Percentiles rank a stretch among this genome's conserved stretches.
These are phyloP conservation scores for Sebastes itinus DNA, from an alignment of 2,797 vertebrate genomes.

Conservation along the genomic window DNA sequence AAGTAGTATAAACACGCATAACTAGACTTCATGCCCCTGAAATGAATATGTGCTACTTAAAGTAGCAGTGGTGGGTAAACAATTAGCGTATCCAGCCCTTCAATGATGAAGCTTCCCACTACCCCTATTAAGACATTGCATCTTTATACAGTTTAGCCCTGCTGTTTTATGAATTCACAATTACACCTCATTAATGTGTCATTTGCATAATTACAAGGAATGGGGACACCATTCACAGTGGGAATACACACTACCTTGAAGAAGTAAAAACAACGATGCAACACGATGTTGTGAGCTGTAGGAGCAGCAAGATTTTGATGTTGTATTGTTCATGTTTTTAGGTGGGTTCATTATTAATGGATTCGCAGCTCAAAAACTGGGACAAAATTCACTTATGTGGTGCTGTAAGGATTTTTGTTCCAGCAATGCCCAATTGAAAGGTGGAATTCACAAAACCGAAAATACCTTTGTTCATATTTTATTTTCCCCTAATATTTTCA, in stretches of 20 bases:
- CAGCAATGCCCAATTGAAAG: conserved; percentile 11
- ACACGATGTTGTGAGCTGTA: conserved; percentile 24
- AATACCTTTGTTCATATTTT: conserved; percentile 39
- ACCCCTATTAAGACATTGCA: conserved; percentile 78
- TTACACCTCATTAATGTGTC: conserved; percentile 88
- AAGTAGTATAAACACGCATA: conserved; percentile 72
- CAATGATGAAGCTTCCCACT: conserved; percentile 78
- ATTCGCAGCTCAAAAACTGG: conserved; percentile 40
- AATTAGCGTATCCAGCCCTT: conserved; percentile 80
- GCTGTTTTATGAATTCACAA: conserved; percentile 88
- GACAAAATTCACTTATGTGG: conserved; percentile 17
- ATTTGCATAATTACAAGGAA: conserved; percentile 89
- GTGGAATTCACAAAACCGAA: conserved; percentile 31
- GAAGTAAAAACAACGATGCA: conserved; percentile 23
- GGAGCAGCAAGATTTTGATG: conserved; percentile 30
- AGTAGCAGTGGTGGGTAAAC: conserved; percentile 85
- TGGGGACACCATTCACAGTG: conserved; percentile 79
- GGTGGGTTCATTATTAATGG: conserved; percentile 41
- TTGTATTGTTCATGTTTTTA: conserved; percentile 38
- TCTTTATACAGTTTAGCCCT: conserved; percentile 85
- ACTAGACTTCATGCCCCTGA: conserved; percentile 70
- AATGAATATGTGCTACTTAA: conserved; percentile 80
- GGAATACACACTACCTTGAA: conserved; percentile 73
- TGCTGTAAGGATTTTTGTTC: neutral
- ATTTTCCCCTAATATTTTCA: conserved; percentile 40